phyloP scores from a whole-genome alignment of 2,888 invertebrate species.

The Chorisops tibialis region DNA sequence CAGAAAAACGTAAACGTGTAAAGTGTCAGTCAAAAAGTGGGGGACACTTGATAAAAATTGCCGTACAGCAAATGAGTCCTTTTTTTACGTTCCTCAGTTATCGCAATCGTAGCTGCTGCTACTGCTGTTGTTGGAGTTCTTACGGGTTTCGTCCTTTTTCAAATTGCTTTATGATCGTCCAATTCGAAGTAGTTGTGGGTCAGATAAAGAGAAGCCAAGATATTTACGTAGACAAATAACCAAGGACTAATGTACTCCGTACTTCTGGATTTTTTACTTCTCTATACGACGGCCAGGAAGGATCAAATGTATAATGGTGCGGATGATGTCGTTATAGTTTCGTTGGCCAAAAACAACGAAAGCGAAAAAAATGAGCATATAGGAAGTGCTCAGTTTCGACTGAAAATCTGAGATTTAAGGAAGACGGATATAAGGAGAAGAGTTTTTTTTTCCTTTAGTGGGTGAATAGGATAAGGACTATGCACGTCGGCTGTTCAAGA shows the following conservation, averaged over 20 bases:
- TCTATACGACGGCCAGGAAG: neutral
- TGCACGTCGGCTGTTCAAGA: slow-evolving; percentile 8
- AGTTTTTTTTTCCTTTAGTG: slow-evolving; percentile 2
- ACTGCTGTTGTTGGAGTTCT: slow-evolving; percentile 6
- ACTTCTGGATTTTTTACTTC: neutral
- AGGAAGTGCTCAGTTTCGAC: slow-evolving; percentile 3
- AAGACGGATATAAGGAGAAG: slow-evolving; percentile 1
- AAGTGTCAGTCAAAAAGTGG: slow-evolving; percentile 19
- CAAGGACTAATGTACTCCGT: slow-evolving; percentile 1
- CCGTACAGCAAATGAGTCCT: neutral
- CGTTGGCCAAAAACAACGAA: neutral
- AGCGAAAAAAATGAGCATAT: neutral
- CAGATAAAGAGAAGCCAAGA: neutral
- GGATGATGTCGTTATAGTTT: neutral
- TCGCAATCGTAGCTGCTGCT: neutral
- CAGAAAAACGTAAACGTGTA: slow-evolving; percentile 19
- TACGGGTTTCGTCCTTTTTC: slow-evolving; percentile 32
- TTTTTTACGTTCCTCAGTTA: slow-evolving; percentile 7
- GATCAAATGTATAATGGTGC: slow-evolving; percentile 10
- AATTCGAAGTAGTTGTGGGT: slow-evolving; percentile 17
- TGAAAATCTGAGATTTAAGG: slow-evolving; percentile 6
- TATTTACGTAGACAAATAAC: slow-evolving; percentile 3
- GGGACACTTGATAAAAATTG: slow-evolving; percentile 21
- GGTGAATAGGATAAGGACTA: neutral
- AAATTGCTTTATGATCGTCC: slow-evolving; percentile 33